phyloP scores from a whole-genome alignment of 2,888 invertebrate genomes.

The Ctena decussata region DNA sequence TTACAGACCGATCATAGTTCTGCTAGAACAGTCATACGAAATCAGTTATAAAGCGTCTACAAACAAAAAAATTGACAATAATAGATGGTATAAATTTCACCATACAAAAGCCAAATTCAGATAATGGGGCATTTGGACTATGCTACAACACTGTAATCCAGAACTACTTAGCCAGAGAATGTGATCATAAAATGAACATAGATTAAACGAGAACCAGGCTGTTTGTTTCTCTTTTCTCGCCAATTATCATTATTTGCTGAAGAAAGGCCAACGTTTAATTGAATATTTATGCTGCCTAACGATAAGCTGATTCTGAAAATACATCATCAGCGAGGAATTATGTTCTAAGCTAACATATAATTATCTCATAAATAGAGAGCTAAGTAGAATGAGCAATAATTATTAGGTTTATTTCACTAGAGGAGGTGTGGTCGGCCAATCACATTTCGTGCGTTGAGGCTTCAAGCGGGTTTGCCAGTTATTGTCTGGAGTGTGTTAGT shows the following conservation, averaged over 20 bases:
- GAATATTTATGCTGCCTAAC: constrained; percentile 66
- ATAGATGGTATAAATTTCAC: neutral
- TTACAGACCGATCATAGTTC: too few relatives aligned
- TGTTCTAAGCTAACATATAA: constrained; percentile 39
- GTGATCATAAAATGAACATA: constrained; percentile 43
- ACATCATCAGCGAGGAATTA: constrained; percentile 54
- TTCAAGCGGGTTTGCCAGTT: neutral
- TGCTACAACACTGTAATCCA: constrained; percentile 6
- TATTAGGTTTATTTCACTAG: neutral
- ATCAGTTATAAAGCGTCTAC: neutral
- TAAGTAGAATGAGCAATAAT: constrained; percentile 40
- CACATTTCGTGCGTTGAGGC: neutral
- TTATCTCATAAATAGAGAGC: constrained; percentile 42
- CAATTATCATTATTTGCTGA: constrained; percentile 37
- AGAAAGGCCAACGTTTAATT: constrained; percentile 64
- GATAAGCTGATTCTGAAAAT: constrained; percentile 50
- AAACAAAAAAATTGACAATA: neutral
- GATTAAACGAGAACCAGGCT: constrained; percentile 48
- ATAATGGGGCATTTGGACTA: constrained; percentile 29
- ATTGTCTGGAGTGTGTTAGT: too few relatives aligned
- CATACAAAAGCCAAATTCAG: neutral
- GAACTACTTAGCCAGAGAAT: neutral
- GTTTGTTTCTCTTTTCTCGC: constrained; percentile 47
- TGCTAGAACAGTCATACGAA: too few relatives aligned
- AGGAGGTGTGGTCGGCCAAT: constrained; percentile 1